phyloP scores from a whole-genome alignment of 2,797 vertebrate species.

The Neomorphus geoffroyi region DNA sequence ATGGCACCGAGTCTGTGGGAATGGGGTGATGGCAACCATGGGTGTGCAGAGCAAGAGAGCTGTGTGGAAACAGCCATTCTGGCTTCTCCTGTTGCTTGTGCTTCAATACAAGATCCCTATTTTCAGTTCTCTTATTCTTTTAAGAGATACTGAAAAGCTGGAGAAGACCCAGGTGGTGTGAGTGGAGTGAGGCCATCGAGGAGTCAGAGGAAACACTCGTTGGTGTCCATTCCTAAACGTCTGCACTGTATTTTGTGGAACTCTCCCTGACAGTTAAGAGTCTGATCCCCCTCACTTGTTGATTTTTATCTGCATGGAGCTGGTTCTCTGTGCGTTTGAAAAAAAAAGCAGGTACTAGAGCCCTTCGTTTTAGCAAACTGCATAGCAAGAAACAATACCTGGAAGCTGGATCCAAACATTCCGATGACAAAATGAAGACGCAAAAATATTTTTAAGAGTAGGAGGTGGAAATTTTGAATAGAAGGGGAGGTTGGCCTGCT shows the following conservation, averaged over 20 bases:
- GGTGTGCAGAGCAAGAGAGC: not conserved
- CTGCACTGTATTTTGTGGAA: not conserved
- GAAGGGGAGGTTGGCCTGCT: not conserved
- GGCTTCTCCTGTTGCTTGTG: not conserved
- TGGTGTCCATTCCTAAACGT: not conserved
- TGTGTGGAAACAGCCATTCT: not conserved
- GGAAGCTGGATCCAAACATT: slow-evolving; percentile 24
- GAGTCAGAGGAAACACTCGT: not conserved
- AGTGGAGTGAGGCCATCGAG: not conserved
- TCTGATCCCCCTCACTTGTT: not conserved
- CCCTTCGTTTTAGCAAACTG: not conserved
- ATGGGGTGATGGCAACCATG: rapidly evolving
- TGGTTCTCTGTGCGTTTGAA: not conserved
- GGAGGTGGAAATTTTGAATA: slow-evolving; percentile 18
- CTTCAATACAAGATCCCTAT: not conserved
- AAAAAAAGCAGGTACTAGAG: not conserved
- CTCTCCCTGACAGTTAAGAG: not conserved
- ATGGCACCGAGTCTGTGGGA: not conserved
- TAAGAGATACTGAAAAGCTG: not conserved
- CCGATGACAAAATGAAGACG: slow-evolving; percentile 33
- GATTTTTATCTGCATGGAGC: not conserved
- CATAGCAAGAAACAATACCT: slow-evolving; percentile 8
- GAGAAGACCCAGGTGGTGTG: not conserved
- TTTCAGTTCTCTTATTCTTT: not conserved
- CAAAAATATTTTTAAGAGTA: slow-evolving; percentile 29